Evolutionary conservation across 92 coral and sea anemone genomes (phyloP), one percentile per base, ranked within the genome.

Genomic region (Parazoanthus atlanticus): DNA sequence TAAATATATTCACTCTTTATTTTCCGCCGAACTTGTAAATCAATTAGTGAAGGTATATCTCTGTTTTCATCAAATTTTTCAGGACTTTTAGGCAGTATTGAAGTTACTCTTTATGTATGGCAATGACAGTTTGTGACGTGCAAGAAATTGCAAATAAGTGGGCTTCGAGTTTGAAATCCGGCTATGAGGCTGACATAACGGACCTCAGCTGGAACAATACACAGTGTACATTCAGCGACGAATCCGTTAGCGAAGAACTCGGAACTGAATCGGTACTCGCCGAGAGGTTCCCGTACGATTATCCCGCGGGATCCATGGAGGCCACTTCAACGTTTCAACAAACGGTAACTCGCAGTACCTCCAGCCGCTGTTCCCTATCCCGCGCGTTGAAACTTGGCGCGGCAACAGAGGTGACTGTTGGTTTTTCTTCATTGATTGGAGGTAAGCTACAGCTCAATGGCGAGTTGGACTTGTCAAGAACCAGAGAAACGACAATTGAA

Each of bases 241-340:
- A 74, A 17, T 33, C 78, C 10, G 41, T 74, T 15, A 16, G 47
- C 38, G 78, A 74, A 10, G 78, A 74, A 25, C 23, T 74, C 46
- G 78, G 78, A 15, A 74, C 78, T 74, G 78, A 74, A 21, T 74
- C 78, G 25, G 2, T 74, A 4, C 41, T 74, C 46, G 33, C 78
- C 11, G 78, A 74, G 29, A 17, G n/a, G 23, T 74, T 74, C 41
- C 78, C 78, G 46, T 74, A 74, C 46, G 78, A 74, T 6, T 74
- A 74, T 33, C 78, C 78, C 23, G 78, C 23, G 41, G 78, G 78
- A 29, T 74, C 78, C 78, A 33, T 10, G 46, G 78, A 74, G 41
- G 78, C 78, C n/a, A 74, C 46, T 17, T 74, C 78, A 16, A 74
- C 78, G 5, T 74, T 74, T 74, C 78, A 74, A 38, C 78, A 74